Percentiles rank a stretch among this genome's conserved stretches.
Evolutionary conservation across 2,797 vertebrate species (phyloP).

Genomic region (Sebastes hubbsi): DNA sequence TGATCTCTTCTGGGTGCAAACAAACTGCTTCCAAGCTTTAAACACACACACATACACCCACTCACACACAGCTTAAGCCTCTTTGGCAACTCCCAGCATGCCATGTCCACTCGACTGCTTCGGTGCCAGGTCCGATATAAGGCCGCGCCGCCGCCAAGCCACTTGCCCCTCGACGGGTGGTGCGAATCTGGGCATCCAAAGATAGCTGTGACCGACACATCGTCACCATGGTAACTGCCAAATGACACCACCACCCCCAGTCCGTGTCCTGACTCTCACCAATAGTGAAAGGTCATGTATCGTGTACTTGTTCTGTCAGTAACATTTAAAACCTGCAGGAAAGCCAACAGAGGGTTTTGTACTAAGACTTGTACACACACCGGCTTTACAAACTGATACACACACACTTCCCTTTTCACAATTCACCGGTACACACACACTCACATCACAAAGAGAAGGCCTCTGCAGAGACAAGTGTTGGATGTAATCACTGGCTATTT

Average conservation of each 20-base stretch:
- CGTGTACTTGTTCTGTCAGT: slow-evolving; percentile 51
- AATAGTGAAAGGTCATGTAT: slow-evolving; percentile 58
- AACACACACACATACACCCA: neutral
- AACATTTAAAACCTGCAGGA: slow-evolving; percentile 47
- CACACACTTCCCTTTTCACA: neutral
- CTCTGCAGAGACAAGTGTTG: slow-evolving; percentile 21
- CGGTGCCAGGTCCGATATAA: slow-evolving; percentile 38
- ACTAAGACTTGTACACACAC: neutral
- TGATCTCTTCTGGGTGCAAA: slow-evolving; percentile 19
- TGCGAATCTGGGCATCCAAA: slow-evolving; percentile 48
- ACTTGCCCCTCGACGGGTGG: slow-evolving; percentile 48
- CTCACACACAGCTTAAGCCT: slow-evolving; percentile 53
- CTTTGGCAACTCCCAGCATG: slow-evolving; percentile 42
- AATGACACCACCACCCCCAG: slow-evolving; percentile 38
- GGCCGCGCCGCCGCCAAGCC: slow-evolving; percentile 32
- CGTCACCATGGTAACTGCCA: slow-evolving; percentile 61
- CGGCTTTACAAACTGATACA: neutral
- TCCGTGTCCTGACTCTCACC: slow-evolving; percentile 13
- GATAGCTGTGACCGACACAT: slow-evolving; percentile 43
- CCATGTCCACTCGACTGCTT: slow-evolving; percentile 36
- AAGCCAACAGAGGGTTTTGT: neutral
- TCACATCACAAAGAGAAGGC: neutral
- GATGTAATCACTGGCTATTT: slow-evolving; percentile 59
- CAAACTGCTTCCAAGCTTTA: slow-evolving; percentile 14
- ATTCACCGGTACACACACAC: neutral